phyloP scores from a whole-genome alignment of 2,888 invertebrate species.

The Caenorhabditis doughertyi region DNA sequence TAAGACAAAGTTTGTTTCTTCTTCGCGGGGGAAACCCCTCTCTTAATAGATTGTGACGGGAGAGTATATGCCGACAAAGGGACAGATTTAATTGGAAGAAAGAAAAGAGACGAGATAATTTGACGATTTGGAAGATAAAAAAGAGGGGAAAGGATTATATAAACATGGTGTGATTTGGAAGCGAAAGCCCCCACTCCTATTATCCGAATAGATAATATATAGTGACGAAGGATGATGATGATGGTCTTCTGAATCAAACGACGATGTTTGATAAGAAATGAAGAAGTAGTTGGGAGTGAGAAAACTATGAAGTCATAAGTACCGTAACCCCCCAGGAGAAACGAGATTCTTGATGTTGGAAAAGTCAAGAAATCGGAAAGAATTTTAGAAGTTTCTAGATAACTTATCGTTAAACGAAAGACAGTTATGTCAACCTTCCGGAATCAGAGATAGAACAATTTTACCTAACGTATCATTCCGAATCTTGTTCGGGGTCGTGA shows the following conservation, averaged over 20 bases:
- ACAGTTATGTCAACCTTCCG: no score
- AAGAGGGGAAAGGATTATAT: conserved; percentile 16
- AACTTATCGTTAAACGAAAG: no score
- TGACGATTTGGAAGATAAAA: conserved; percentile 15
- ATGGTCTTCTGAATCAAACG: not conserved
- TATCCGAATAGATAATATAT: conserved; percentile 26
- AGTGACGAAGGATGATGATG: conserved; percentile 20
- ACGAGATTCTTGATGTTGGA: not conserved
- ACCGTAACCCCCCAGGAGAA: conserved; percentile 10
- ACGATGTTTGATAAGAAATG: conserved; percentile 2
- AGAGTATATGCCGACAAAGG: conserved; percentile 32
- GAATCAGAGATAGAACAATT: no score
- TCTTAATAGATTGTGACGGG: conserved; percentile 39
- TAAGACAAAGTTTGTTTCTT: not conserved
- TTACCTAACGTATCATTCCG: no score
- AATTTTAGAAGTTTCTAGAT: not conserved
- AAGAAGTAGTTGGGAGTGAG: not conserved
- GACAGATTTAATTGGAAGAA: not conserved
- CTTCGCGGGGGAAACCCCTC: conserved; percentile 6
- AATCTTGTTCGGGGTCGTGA: no score
- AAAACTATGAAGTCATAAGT: conserved; percentile 16
- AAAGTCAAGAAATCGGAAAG: not conserved
- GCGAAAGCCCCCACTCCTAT: conserved; percentile 1
- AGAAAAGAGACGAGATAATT: not conserved
- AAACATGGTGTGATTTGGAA: conserved; percentile 47